A percentile compares a stretch with the other conserved stretches of the same genome.
phyloP scores from a whole-genome alignment of 2,113 vertebrate genomes.

The Poeciliopsis retropinna region DNA sequence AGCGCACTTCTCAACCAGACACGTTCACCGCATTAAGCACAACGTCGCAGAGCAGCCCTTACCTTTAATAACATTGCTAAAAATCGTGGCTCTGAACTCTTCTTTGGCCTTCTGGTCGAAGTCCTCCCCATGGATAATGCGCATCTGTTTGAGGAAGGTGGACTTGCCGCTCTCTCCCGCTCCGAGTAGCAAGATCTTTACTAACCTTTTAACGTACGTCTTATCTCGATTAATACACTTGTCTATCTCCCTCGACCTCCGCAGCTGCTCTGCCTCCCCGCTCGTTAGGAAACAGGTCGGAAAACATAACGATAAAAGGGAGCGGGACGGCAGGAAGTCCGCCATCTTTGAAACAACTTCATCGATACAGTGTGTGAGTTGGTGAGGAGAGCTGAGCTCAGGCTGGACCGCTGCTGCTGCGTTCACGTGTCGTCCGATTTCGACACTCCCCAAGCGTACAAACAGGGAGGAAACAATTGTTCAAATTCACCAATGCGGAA shows the following conservation, averaged over 20 bases:
- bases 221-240: constrained; percentile 89
- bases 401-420: neutral
- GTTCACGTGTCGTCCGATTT: neutral
- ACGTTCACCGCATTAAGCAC: fast-evolving
- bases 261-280: constrained; percentile 89
- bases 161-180: constrained; percentile 97
- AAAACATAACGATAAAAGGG: constrained; percentile 90
- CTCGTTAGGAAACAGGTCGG: constrained; percentile 91
- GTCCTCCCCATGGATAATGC: constrained; percentile 95
- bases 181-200: constrained; percentile 93
- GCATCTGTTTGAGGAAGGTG: constrained; percentile 98
- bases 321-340: constrained; percentile 97
- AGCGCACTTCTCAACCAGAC: neutral
- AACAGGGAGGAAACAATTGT: too few species aligned
- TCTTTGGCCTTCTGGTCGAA: constrained; percentile 92
- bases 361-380: constrained; percentile 72
- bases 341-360: constrained; percentile 94
- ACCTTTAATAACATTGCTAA: constrained; percentile 96
- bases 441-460: too few species aligned
- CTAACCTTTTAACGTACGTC: constrained; percentile 90
- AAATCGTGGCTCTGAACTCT: constrained; percentile 93
- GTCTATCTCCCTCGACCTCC: constrained; percentile 94
- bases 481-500: too few species aligned
- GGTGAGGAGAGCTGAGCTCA: constrained; percentile 49
- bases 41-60: neutral